Percentiles rank a stretch among this genome's conserved stretches.
These are phyloP conservation scores for Harmothoe impar DNA, from an alignment of 2,888 invertebrate genomes.

Conservation along the genomic window DNA sequence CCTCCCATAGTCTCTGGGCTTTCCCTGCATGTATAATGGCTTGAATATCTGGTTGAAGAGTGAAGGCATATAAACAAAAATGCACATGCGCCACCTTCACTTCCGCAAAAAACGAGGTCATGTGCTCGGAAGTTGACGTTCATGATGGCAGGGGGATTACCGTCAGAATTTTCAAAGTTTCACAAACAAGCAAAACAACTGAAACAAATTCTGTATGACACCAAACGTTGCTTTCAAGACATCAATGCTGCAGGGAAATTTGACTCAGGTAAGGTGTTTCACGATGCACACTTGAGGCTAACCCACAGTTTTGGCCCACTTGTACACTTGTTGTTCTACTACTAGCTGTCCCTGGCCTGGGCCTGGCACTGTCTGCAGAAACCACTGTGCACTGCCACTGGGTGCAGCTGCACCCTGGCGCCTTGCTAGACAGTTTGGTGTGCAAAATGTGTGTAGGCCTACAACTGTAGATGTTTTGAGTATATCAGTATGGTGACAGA, in stretches of 20 bases:
- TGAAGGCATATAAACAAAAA: not conserved
- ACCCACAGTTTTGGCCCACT: not conserved
- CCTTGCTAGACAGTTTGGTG: too few relatives aligned
- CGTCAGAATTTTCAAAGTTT: constrained; percentile 60
- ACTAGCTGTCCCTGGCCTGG: not conserved
- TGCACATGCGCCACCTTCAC: not conserved
- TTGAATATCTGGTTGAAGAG: not conserved
- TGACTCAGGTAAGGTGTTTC: constrained; percentile 33
- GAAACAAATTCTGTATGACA: constrained; percentile 63
- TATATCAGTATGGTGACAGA: too few relatives aligned
- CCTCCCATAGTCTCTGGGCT: too few relatives aligned
- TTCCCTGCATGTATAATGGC: not conserved
- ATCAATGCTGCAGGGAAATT: constrained; percentile 61
- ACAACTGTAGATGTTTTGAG: too few relatives aligned
- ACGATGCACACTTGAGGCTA: not conserved
- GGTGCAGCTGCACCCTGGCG: too few relatives aligned
- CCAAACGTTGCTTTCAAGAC: constrained; percentile 66
- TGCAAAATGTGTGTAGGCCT: too few relatives aligned
- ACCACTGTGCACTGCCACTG: not conserved
- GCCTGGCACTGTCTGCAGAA: not conserved
- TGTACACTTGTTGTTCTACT: not conserved
- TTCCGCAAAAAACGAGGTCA: constrained; percentile 50
- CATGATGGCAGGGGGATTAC: constrained; percentile 56
- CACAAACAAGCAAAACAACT: constrained; percentile 63
- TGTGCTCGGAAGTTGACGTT: constrained; percentile 62